Evolutionary conservation across 2,888 invertebrate genomes (phyloP), one percentile per base, ranked within the genome.

Genomic region (Nemoura dubitans): DNA sequence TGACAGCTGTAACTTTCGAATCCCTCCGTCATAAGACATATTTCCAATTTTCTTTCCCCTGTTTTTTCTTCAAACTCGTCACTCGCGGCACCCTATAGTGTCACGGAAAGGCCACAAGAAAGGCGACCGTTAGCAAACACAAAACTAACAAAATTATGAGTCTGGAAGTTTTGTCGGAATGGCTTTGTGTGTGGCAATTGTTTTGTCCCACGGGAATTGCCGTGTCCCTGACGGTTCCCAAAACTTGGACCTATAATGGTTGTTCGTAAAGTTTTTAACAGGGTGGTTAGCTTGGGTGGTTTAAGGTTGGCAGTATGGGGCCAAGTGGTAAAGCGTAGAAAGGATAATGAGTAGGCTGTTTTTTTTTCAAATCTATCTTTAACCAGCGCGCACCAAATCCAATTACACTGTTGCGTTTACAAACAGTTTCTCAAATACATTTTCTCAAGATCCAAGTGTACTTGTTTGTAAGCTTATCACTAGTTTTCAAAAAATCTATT

Each of bases 191-290:
- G 28, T 81, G 14, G n/a, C 28, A 30, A 81, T 27, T 27, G 27
- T 28, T 78, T 28, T 28, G 78, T 28, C 27, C 14, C 78, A 2
- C 0, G 7, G 26, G 27, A 16, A 26, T 30, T 2, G 29, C 30
- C 26, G 81, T 14, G 81, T 29, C 29, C 81, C 81, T 21, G n/a
- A 10, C n/a, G 81, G 81, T 30, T 27, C 29, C 1, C 26, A 0
- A 81, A 81, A 81, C 81, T 81, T 81, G 28, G 28, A 30, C 81
- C 81, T 16, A n/a, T 81, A 81, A 81, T 81, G 81, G 81, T 30
- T 81, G 81, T 81, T 81, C 25, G 28, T 59, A 81, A 81, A 81
- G 81, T 81, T 81, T 81, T 81, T 81, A 81, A 81, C 81, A 29
- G 29, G 29, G 10, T 10, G 26, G 28, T 26, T 28, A 28, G 26